These are phyloP conservation scores for Sciurus carolinensis DNA, from an alignment of 2,797 vertebrate species.

Conservation along the genomic window DNA sequence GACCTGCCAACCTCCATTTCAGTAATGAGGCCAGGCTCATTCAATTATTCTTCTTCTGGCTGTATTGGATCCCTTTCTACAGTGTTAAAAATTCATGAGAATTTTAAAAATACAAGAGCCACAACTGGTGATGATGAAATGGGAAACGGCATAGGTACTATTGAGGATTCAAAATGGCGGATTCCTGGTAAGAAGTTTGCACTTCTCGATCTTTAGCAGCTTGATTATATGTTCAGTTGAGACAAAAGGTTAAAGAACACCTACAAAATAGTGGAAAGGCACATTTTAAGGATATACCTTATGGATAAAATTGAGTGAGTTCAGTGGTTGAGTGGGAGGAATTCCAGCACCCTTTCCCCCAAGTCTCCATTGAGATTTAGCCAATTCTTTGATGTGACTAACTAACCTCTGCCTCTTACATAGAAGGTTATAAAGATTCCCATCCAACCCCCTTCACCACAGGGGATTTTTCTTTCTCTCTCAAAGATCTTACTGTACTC, in stretches of 20 bases:
- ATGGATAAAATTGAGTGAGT: neutral
- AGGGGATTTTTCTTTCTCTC: neutral
- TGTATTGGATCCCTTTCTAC: neutral
- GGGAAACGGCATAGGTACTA: neutral
- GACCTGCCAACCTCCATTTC: neutral
- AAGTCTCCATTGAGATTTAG: neutral
- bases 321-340: neutral
- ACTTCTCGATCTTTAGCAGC: neutral
- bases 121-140: neutral
- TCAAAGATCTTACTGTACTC: neutral
- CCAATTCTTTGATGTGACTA: neutral
- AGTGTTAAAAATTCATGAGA: neutral
- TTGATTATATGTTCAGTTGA: neutral
- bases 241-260: neutral
- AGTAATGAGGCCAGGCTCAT: neutral
- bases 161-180: neutral
- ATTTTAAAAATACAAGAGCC: neutral
- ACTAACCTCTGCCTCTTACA: neutral
- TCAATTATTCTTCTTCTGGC: neutral
- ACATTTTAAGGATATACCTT: neutral
- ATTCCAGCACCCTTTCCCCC: neutral
- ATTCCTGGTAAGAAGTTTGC: neutral
- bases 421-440: neutral
- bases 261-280: neutral
- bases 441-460: neutral